Evolutionary conservation across 2,113 vertebrate species (phyloP).

Genomic region (Fukomys damarensis): DNA sequence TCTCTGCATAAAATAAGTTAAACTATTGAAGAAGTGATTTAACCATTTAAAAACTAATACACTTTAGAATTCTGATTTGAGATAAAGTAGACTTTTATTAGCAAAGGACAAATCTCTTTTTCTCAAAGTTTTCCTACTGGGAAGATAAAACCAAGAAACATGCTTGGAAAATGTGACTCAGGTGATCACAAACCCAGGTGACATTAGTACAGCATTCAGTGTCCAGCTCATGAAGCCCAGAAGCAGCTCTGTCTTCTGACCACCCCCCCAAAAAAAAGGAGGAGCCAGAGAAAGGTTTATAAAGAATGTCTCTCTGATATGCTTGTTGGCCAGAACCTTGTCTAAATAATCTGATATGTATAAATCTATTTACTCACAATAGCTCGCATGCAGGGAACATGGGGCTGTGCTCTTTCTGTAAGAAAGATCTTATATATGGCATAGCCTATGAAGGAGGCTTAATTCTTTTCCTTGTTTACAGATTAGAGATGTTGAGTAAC

Average conservation of each 20-base stretch:
- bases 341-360: neutral
- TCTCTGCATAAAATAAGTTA: conserved; percentile 78
- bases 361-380: neutral
- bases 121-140: conserved; percentile 55
- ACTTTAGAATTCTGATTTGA: conserved; percentile 82
- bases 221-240: neutral
- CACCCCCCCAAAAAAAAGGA: neutral
- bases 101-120: conserved; percentile 66
- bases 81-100: conserved; percentile 79
- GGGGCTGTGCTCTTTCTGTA: no score
- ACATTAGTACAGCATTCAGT: neutral
- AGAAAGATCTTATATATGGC: neutral
- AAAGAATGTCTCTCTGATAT: neutral
- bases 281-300: neutral
- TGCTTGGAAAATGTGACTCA: neutral
- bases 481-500: neutral
- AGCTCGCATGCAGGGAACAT: neutral
- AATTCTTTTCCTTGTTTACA: neutral
- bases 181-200: neutral
- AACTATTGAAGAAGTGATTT: conserved; percentile 74
- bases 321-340: neutral
- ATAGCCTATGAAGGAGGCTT: neutral
- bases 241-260: neutral
- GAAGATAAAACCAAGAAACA: conserved; percentile 51
- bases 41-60: conserved; percentile 65